Evolutionary conservation across 2,888 invertebrate species (phyloP), one percentile per base, ranked within the genome.

Genomic region (Eueremaeus valkanovi): DNA sequence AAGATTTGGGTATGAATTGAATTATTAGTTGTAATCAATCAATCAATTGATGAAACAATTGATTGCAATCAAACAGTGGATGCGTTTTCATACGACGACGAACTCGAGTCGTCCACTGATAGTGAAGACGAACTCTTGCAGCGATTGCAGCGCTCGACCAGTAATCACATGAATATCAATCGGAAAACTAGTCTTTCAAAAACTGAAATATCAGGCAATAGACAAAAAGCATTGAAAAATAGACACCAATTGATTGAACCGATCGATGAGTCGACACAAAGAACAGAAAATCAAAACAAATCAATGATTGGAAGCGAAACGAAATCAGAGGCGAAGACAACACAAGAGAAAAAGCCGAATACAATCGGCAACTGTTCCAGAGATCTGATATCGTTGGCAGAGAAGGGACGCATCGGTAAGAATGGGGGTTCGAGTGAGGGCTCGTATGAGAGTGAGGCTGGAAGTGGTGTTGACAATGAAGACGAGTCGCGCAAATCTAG

Each of bases 41-140:
- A 72, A 5, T n/a, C 18, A 24, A n/a, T 29, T 58, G 8, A 33
- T 45, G 36, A 21, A 49, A 76, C 45, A 68, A 80, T 81, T 63
- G 80, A 81, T 58, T 31, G 31, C 58, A 8, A 6, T 27, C 18
- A 29, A 40, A 58, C 13, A 75, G 75, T 72, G 1, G 45, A 75
- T 16, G 86, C 87, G 51, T 89, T 88, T 81, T 86, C 87, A 11
- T 87, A 88, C 81, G 87, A 89, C 80, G 88, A 88, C 78, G 86
- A 75, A 66, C 68, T 86, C 27, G 89, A 89, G 78, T 87, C 88
- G 5, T 90, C 90, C 79, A 90, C 90, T 45, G 91, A 92, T 82
- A 90, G 90, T 72, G 91, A 92, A 81, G 88, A 88, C 81, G 89
- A 70, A 45, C 88, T 89, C 58, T 85, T 89, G 78, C 86, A 88